Conservation (phyloP, 2,888 invertebrate species). For the Timandra comae region DNA sequence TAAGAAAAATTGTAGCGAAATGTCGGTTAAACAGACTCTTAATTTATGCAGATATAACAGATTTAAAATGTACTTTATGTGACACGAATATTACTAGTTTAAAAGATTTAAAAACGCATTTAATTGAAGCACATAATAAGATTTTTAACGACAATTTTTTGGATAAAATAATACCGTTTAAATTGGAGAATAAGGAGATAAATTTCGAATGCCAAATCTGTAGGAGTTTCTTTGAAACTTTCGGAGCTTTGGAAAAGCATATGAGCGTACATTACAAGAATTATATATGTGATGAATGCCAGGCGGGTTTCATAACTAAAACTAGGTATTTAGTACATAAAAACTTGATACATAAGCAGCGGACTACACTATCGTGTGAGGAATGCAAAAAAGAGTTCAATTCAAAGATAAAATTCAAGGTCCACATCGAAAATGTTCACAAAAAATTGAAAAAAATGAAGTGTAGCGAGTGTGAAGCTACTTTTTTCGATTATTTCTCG, state of each 20-base stretch:
- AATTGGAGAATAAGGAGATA: slow-evolving; percentile 33
- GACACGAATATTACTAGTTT: slow-evolving; percentile 28
- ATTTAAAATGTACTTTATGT: slow-evolving; percentile 49
- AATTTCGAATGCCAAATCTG: slow-evolving; percentile 49
- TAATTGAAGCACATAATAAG: slow-evolving; percentile 46
- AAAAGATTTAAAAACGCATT: slow-evolving; percentile 45
- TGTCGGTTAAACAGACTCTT: slow-evolving; percentile 49
- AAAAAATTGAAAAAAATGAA: slow-evolving; percentile 47
- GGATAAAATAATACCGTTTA: slow-evolving; percentile 56
- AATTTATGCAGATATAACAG: slow-evolving; percentile 53
- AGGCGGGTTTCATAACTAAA: slow-evolving; percentile 54
- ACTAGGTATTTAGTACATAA: slow-evolving; percentile 51
- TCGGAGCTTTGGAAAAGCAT: slow-evolving; percentile 56
- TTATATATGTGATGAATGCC: slow-evolving; percentile 59
- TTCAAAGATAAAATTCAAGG: slow-evolving; percentile 45
- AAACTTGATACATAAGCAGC: slow-evolving; percentile 44
- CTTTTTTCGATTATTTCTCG: slow-evolving; percentile 51
- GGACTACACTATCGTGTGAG: slow-evolving; percentile 34
- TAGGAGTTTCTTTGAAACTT: slow-evolving; percentile 51
- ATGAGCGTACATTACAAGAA: slow-evolving; percentile 64
- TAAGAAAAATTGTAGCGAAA: slow-evolving; percentile 31
- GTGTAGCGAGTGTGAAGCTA: slow-evolving; percentile 50
- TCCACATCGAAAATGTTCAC: slow-evolving; percentile 49
- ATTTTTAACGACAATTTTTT: slow-evolving; percentile 37
- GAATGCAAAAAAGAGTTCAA: slow-evolving; percentile 47